These are phyloP conservation scores for Diabrotica undecimpunctata DNA, from an alignment of 1,140 invertebrate genomes.

Conservation along the genomic window DNA sequence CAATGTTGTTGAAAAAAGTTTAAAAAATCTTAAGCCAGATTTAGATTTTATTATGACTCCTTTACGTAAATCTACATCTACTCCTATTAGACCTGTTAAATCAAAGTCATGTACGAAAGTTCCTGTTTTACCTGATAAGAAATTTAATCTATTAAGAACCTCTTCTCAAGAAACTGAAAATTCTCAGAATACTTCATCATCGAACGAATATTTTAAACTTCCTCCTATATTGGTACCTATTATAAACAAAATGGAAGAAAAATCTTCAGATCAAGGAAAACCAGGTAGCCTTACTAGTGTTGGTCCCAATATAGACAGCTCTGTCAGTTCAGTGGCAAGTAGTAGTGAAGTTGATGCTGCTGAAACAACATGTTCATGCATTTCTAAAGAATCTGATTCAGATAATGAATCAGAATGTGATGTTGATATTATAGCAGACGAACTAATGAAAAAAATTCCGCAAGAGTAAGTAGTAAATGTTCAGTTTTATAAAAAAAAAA, in stretches of 20 bases:
- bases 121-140: slow-evolving; percentile 36
- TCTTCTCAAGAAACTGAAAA: slow-evolving; percentile 56
- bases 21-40: slow-evolving; percentile 41
- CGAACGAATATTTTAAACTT: slow-evolving; percentile 55
- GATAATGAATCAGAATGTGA: slow-evolving; percentile 22
- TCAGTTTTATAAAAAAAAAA: too few relatives aligned
- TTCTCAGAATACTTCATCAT: slow-evolving; percentile 47
- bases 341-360: slow-evolving; percentile 31
- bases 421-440: background rate
- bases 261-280: slow-evolving; percentile 18
- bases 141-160: slow-evolving; percentile 43
- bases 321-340: slow-evolving; percentile 54
- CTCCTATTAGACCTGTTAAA: slow-evolving; percentile 6
- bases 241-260: slow-evolving; percentile 41
- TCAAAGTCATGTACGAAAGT: slow-evolving; percentile 28
- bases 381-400: slow-evolving; percentile 23
- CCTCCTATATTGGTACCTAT: slow-evolving; percentile 69
- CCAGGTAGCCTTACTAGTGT: slow-evolving; percentile 53
- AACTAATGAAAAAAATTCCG: background rate
- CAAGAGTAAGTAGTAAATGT: background rate
- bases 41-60: slow-evolving; percentile 43
- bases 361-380: slow-evolving; percentile 22
- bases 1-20: slow-evolving; percentile 26
- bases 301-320: slow-evolving; percentile 63
- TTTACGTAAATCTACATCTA: slow-evolving; percentile 27